Evolutionary conservation across 2,797 vertebrate species (phyloP).

Genomic region (Gobio occitaniae): DNA sequence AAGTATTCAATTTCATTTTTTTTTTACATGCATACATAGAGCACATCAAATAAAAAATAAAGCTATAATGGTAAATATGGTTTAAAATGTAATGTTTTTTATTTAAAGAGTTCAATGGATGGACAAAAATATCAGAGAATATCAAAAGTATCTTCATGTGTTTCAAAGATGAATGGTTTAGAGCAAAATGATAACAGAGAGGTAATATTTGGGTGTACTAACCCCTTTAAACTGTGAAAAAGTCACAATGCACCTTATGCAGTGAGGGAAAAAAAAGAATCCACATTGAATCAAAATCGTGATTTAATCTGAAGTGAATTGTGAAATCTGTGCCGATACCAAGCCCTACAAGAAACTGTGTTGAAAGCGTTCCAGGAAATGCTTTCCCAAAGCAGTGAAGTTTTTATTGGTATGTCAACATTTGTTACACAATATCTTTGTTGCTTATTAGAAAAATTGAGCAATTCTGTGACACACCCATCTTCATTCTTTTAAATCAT

Average conservation of each 20-base stretch:
- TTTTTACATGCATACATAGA: not conserved
- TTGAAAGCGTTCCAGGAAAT: constrained; percentile 44
- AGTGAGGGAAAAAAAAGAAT: not conserved
- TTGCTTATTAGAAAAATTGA: constrained; percentile 35
- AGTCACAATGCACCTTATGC: not conserved
- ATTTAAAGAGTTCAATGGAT: not conserved
- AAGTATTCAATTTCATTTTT: not conserved
- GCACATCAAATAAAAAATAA: not conserved
- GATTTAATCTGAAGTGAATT: not conserved
- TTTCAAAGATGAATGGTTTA: not conserved
- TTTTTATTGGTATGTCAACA: constrained; percentile 43
- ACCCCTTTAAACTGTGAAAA: too few species aligned
- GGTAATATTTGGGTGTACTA: too few species aligned
- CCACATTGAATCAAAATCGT: too few species aligned
- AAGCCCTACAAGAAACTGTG: constrained; percentile 1
- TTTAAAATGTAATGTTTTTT: not conserved
- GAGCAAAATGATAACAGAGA: not conserved
- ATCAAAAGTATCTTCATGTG: not conserved
- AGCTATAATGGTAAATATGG: not conserved
- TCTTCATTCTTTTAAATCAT: constrained; percentile 6
- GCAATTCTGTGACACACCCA: constrained; percentile 16
- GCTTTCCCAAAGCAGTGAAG: constrained; percentile 31
- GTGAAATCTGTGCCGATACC: not conserved
- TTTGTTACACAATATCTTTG: constrained; percentile 29
- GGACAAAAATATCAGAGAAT: not conserved